Base-by-base conservation (phyloP, 92 coral and sea anemone species). In the Siderastrea siderea region DNA sequence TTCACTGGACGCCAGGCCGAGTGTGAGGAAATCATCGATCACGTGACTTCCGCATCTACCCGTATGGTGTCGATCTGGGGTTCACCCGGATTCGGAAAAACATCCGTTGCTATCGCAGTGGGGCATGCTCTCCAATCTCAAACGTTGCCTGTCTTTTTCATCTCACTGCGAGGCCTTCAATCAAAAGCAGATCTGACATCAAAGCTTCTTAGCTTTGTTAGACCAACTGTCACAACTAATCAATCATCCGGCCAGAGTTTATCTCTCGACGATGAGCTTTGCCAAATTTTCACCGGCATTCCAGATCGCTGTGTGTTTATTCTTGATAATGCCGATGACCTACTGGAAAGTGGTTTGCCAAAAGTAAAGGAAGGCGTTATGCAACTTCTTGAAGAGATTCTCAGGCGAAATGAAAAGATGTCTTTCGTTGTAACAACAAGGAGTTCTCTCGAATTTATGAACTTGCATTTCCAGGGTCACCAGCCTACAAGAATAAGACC, bases 1-100 rank as follows among this genome's bases (percentile, higher is more conserved):
- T 81, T 87, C 62, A 60, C 81, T 19, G 91, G 91, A 6, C 87
- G 91, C 5, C 60, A 74, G 48, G 68, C 6, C 14, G 92, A 88
- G 65, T 63, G 74, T 75, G 66, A 82, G 6, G 71, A 88, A 46
- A 75, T 88, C 47, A 75, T 58, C 16, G 68, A 14, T 12, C 68
- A 46, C 50, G 17, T 82, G 49, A 75, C 78, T 59, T 67, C 73
- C 47, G 49, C 64, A 68, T 75, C 92, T 13, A 75, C 88, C 62
- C 84, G 72, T 58, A 71, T 88, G 46, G 75, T 88, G 59, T 72
- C 71, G 69, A 82, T 88, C 68, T 88, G 88, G 87, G 91, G 91
- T 14, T 81, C 91, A 1, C 90, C 90, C 8, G 90, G 91, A 49
- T 88, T 88, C 68, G 91, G 91, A 44, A 88, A 88, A 74, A 88